Percentiles rank a stretch among this genome's conserved stretches.
These are phyloP conservation scores for Lates japonicus DNA, from an alignment of 2,797 vertebrate species.

Conservation along the genomic window DNA sequence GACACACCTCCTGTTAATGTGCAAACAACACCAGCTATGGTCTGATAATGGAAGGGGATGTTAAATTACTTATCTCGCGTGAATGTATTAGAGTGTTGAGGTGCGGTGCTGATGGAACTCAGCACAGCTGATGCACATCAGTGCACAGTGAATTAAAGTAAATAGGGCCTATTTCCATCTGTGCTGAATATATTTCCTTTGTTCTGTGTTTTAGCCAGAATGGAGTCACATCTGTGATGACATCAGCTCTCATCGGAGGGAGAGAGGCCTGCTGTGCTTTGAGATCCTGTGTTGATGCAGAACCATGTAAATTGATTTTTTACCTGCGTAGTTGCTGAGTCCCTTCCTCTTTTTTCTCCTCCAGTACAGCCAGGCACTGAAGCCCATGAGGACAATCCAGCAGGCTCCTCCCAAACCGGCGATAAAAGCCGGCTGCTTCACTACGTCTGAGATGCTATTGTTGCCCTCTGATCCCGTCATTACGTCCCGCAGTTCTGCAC, in stretches of 20 bases:
- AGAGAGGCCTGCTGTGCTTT: constrained; percentile 51
- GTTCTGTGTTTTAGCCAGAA: constrained; percentile 76
- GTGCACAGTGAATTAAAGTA: constrained; percentile 82
- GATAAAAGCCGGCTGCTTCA: constrained; percentile 97
- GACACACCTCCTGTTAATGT: constrained; percentile 73
- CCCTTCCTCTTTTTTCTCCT: constrained; percentile 98
- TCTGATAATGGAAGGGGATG: constrained; percentile 79
- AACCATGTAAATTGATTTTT: constrained; percentile 75
- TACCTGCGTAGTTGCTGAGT: constrained; percentile 97
- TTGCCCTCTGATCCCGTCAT: constrained; percentile 91
- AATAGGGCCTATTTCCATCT: constrained; percentile 79
- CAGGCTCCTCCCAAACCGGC: constrained; percentile 96
- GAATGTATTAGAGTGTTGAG: constrained; percentile 76
- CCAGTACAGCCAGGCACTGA: constrained; percentile 98
- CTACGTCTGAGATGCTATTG: constrained; percentile 96
- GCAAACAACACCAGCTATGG: constrained; percentile 79
- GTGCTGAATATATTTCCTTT: constrained; percentile 77
- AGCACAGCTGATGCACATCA: constrained; percentile 81
- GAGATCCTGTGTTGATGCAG: constrained; percentile 64
- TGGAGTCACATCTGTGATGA: constrained; percentile 71
- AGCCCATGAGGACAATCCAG: constrained; percentile 98
- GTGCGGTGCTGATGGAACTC: constrained; percentile 77
- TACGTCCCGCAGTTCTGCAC: constrained; percentile 90
- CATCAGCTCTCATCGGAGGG: constrained; percentile 59
- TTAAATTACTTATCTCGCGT: constrained; percentile 83